Conservation (phyloP, 2,113 vertebrate genomes). For the Alouatta palliata region DNA sequence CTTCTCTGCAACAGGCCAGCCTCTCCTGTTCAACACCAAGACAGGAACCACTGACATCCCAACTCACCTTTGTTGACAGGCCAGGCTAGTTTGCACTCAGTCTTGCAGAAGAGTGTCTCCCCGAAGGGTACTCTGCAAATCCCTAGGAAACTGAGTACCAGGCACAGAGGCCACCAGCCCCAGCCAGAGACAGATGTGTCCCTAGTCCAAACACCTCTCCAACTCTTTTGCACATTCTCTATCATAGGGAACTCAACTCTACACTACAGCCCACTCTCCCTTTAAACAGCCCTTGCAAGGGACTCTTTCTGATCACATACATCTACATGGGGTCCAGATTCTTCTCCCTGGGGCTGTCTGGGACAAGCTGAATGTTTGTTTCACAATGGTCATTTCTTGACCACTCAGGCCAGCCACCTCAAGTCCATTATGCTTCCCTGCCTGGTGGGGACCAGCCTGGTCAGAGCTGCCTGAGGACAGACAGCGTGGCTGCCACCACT, state of each 20-base stretch:
- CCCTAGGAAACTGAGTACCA: background rate
- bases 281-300: background rate
- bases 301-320: no score
- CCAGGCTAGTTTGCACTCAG: background rate
- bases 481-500: accelerated
- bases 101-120: background rate
- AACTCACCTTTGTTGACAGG: no score
- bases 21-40: no score
- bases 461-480: background rate
- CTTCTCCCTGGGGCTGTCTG: no score
- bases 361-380: background rate
- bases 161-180: background rate
- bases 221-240: background rate
- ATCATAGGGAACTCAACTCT: background rate
- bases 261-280: no score
- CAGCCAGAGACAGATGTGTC: background rate
- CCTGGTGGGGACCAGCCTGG: background rate
- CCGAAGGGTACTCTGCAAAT: background rate
- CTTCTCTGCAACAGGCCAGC: background rate
- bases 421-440: background rate
- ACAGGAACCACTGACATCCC: background rate
- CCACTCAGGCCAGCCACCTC: background rate
- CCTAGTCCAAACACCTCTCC: background rate
- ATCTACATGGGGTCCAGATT: background rate
- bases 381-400: background rate